Evolutionary conservation across 2,797 vertebrate genomes (phyloP).

Genomic region (Anas acuta): DNA sequence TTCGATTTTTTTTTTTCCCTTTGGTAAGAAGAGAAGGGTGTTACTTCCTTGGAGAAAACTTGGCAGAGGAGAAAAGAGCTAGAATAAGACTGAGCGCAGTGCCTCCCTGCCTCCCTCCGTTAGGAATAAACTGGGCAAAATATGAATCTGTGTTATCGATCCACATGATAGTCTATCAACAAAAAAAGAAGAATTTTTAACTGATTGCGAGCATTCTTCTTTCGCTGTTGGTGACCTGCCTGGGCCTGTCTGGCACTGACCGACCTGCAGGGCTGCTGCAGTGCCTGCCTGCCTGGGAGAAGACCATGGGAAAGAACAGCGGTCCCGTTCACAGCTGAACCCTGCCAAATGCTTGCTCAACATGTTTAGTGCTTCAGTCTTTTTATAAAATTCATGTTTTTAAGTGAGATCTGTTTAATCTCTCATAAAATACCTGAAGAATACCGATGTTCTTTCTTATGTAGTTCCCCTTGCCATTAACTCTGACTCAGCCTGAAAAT

Average conservation of each 20-base stretch:
- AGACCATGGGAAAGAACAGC: neutral
- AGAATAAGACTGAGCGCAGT: neutral
- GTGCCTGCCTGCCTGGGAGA: neutral
- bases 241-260: neutral
- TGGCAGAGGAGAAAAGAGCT: neutral
- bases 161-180: neutral
- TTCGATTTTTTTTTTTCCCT: neutral
- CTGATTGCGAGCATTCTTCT: neutral
- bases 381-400: neutral
- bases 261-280: neutral
- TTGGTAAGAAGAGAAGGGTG: neutral
- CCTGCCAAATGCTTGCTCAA: neutral
- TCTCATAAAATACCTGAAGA: neutral
- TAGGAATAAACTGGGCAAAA: neutral
- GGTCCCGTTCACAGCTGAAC: neutral
- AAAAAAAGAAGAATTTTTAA: neutral
- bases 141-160: neutral
- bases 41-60: neutral
- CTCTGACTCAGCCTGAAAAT: conserved; percentile 25
- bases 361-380: neutral
- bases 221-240: neutral
- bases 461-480: neutral
- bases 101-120: neutral
- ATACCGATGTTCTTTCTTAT: neutral
- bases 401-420: neutral